A percentile compares a stretch with the other conserved stretches of the same genome.
These are phyloP conservation scores for Coreius guichenoti DNA, from an alignment of 2,797 vertebrate genomes.

Conservation along the genomic window DNA sequence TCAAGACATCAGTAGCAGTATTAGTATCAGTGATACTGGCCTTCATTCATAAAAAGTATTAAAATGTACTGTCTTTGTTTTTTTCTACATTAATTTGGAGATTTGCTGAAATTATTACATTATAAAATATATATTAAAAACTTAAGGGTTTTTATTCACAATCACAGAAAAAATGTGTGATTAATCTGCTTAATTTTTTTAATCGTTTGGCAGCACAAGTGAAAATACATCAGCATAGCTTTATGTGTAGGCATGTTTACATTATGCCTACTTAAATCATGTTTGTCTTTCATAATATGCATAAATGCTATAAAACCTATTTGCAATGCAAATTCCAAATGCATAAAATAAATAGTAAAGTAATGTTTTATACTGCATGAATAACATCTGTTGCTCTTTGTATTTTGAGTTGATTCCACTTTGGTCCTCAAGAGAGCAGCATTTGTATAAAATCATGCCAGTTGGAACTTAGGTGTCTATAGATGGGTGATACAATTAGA, in stretches of 20 bases:
- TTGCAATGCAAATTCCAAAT: neutral
- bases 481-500: neutral
- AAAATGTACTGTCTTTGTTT: no score
- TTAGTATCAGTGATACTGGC: no score
- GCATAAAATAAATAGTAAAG: neutral
- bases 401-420: neutral
- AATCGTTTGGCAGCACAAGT: no score
- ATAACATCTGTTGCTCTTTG: conserved; percentile 7
- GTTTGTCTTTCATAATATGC: neutral
- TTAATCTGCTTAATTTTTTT: no score
- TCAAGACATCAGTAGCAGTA: no score
- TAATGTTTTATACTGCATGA: neutral
- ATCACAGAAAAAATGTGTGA: no score
- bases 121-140: no score
- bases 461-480: neutral
- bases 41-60: no score
- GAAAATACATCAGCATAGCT: neutral
- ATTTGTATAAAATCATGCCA: neutral
- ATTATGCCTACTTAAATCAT: neutral
- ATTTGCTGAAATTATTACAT: no score
- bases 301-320: neutral
- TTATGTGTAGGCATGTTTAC: no score
- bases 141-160: no score
- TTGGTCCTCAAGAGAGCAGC: conserved; percentile 6
- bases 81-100: no score